Base-by-base conservation (phyloP, 2,888 invertebrate species). In the Pandemis cinnamomeana region DNA sequence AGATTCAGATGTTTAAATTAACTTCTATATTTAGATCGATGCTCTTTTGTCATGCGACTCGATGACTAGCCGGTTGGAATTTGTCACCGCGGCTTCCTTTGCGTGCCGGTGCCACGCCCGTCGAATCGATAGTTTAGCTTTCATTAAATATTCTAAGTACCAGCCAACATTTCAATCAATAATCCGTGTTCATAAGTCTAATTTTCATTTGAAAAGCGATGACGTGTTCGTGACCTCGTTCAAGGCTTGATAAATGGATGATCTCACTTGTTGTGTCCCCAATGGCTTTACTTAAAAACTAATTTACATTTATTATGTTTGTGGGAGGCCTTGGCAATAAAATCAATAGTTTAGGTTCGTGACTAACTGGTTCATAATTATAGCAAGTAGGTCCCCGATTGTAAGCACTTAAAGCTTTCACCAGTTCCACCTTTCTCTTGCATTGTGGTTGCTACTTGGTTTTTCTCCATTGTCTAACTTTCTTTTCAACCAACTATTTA, bases 171-270 rank as follows among this genome's bases (percentile, higher is more conserved):
- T 55, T 20, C 3, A n/a, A 55, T 55, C 15, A 20, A 55, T 55
- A 55, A 74, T 76, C 70, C 36, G 51, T 11, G 51, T 42, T 55
- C 10, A 3, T 41, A 13, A 41, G 6, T 3, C n/a, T 7, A 15
- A 7, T 15, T 10, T 15, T 51, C 51, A 51, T 48, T 51, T 51
- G 48, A 51, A 51, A 51, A 51, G 63, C 66, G 80, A 75, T 84
- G 83, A 83, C 84, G 84, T 83, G 83, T 78, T 75, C 73, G 55
- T 82, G 83, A 82, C 83, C 81, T 81, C 78, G 77, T 82, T 81
- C 81, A 81, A 83, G 80, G 82, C 75, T 80, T 66, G 69, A 72
- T 72, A 58, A 63, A 67, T 44, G 76, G 79, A 82, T 90, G 89
- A 89, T 86, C 86, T 89, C 88, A 88, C 82, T 81, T 80, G 78